Base-by-base conservation (phyloP, 2,888 invertebrate species). In the Drosophila tripunctata region DNA sequence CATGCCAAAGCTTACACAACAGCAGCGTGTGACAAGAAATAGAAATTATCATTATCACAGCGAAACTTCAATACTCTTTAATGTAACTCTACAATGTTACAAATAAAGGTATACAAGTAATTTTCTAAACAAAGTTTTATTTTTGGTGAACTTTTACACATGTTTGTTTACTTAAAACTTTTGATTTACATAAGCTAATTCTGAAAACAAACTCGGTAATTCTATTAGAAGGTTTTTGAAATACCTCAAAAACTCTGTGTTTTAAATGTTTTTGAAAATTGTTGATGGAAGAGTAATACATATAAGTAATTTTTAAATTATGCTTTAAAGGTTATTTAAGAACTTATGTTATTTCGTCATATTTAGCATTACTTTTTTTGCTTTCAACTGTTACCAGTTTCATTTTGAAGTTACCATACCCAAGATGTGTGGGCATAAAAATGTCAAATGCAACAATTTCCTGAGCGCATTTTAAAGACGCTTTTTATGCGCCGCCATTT, bases 391-490 rank as follows among this genome's bases (percentile, higher is more conserved):
- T 40, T 14, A 38, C 65, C 21, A 50, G 30, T 3, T 43, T 30
- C 0, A 8, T 31, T 2, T 1, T 10, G 3, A n/a, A 41, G 52
- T 27, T 12, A 1, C 21, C 19, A 24, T 6, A 6, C 36, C 17
- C 21, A 2, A 8, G 6, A n/a, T n/a, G 2, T 6, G 35, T 10
- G 50, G 14, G 44, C 31, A 55, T 35, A 36, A 68, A 77, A 73
- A 86, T 83, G 87, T 86, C 82, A 83, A 77, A 83, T 77, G 87
- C 82, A 83, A 83, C 82, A 83, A 86, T 86, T 83, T 83, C 75
- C 80, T 64, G 77, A 71, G 79, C 76, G 67, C 71, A 83, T 83
- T 83, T 83, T 83, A 75, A 83, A 83, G 77, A 69, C 80, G 75
- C 71, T 73, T 83, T 84, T 80, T 83, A 79, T 86, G 68, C 63